A percentile compares a stretch with the other conserved stretches of the same genome.
Evolutionary conservation across 2,888 invertebrate genomes (phyloP).

Genomic region (Chalcis sispes): DNA sequence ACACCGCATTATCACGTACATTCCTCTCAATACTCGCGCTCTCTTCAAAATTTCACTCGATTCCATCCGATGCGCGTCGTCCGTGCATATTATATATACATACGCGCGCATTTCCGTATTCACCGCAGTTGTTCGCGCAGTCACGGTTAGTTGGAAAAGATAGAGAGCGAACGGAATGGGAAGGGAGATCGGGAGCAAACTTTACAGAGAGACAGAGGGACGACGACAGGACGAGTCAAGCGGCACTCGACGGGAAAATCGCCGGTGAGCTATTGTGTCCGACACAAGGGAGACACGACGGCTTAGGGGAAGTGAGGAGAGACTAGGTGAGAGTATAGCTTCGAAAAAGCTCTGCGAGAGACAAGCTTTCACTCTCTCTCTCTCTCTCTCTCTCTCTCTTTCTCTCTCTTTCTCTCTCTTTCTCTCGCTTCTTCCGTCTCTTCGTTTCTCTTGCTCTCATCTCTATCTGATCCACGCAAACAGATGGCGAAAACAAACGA

Average conservation of each 20-base stretch:
- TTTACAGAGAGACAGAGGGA: conserved; percentile 4
- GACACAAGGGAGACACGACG: conserved; percentile 58
- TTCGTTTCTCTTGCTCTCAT: too few relatives aligned
- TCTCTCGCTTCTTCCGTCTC: too few relatives aligned
- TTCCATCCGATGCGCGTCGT: too few relatives aligned
- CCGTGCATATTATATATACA: too few relatives aligned
- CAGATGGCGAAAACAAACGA: too few relatives aligned
- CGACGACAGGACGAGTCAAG: conserved; percentile 57
- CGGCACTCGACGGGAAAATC: conserved; percentile 61
- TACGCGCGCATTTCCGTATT: conserved; percentile 1
- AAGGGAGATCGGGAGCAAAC: conserved; percentile 21
- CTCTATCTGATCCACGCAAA: too few relatives aligned
- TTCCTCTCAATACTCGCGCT: neutral
- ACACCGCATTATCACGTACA: neutral
- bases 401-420: too few relatives aligned
- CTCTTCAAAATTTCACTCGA: too few relatives aligned
- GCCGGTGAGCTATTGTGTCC: conserved; percentile 60
- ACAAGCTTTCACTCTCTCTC: neutral
- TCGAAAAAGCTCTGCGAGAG: conserved; percentile 30
- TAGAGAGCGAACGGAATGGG: conserved; percentile 33
- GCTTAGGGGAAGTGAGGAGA: conserved; percentile 16
- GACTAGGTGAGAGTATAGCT: too few relatives aligned
- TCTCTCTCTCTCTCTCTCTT: too few relatives aligned
- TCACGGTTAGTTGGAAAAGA: conserved; percentile 12
- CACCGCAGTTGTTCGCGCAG: neutral